A percentile compares a stretch with the other conserved stretches of the same genome.
These are phyloP conservation scores for Gopherus evgoodei DNA, from an alignment of 2,113 vertebrate genomes.

Conservation along the genomic window DNA sequence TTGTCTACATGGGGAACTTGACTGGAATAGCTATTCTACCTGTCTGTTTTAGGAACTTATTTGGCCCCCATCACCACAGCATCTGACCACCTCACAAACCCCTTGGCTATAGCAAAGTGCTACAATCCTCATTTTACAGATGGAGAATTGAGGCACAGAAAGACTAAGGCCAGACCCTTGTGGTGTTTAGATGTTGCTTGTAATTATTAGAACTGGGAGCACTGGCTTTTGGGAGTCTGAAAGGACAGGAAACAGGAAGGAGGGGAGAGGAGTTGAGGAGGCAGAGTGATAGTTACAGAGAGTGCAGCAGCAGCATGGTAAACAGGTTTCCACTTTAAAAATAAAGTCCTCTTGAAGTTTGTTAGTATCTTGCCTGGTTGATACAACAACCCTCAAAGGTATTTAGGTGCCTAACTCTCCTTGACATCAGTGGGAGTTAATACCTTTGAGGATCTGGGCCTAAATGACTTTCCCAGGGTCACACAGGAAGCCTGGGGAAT, in stretches of 20 bases:
- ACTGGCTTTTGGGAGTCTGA: too few species aligned
- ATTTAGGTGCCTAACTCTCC: neutral
- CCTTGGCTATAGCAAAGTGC: neutral
- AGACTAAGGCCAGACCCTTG: neutral
- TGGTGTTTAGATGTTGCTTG: too few species aligned
- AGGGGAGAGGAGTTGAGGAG: too few species aligned
- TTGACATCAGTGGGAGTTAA: neutral
- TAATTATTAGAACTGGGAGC: too few species aligned
- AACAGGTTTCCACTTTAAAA: too few species aligned
- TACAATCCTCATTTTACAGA: neutral
- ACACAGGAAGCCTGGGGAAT: neutral
- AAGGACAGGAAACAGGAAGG: too few species aligned
- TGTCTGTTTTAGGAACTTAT: neutral
- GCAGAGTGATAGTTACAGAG: too few species aligned
- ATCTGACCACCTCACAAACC: neutral
- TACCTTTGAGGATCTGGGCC: neutral
- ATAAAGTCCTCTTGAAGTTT: too few species aligned
- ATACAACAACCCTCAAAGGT: neutral
- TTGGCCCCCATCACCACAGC: neutral
- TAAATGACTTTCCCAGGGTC: neutral
- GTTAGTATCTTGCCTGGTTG: too few species aligned
- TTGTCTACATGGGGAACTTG: neutral
- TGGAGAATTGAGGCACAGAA: neutral
- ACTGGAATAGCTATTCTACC: neutral
- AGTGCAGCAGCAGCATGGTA: too few species aligned